A percentile compares a stretch with the other conserved stretches of the same genome.
Evolutionary conservation across 2,797 vertebrate genomes (phyloP).

Genomic region (Phalloptychus januarius): DNA sequence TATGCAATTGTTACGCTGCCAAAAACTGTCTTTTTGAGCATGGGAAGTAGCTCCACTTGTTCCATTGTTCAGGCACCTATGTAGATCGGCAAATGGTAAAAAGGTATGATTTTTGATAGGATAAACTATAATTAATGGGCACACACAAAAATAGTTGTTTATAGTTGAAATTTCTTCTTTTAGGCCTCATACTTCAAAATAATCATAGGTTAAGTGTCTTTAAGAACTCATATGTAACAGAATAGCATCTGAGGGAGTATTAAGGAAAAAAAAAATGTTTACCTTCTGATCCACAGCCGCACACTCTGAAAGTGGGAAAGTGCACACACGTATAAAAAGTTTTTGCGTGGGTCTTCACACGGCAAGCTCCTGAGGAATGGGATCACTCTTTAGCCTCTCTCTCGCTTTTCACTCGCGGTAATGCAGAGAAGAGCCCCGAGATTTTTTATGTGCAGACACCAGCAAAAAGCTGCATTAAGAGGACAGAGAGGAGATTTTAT

Average conservation of each 20-base stretch:
- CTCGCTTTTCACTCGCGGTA: conserved; percentile 24
- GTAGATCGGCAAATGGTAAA: neutral
- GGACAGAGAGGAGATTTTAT: conserved; percentile 65
- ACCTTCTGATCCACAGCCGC: conserved; percentile 14
- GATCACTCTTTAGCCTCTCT: conserved; percentile 25
- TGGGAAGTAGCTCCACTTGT: neutral
- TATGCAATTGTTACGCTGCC: neutral
- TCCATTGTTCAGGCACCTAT: neutral
- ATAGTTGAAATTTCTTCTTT: neutral
- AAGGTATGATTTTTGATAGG: too few species aligned
- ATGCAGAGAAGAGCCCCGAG: conserved; percentile 66
- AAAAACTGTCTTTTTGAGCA: neutral
- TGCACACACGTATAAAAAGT: conserved; percentile 22
- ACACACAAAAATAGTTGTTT: neutral
- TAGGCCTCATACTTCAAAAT: neutral
- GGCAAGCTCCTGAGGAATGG: conserved; percentile 47
- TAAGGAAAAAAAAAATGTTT: neutral
- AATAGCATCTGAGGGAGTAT: neutral
- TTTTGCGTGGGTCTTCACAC: conserved; percentile 48
- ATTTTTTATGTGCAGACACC: conserved; percentile 72
- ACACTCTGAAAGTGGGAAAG: conserved; percentile 31
- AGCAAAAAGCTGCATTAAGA: conserved; percentile 72
- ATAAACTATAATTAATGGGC: neutral
- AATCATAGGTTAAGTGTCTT: neutral
- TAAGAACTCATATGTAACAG: neutral